Evolutionary conservation across 2,888 invertebrate genomes (phyloP).

Genomic region (Phytoseiulus persimilis): DNA sequence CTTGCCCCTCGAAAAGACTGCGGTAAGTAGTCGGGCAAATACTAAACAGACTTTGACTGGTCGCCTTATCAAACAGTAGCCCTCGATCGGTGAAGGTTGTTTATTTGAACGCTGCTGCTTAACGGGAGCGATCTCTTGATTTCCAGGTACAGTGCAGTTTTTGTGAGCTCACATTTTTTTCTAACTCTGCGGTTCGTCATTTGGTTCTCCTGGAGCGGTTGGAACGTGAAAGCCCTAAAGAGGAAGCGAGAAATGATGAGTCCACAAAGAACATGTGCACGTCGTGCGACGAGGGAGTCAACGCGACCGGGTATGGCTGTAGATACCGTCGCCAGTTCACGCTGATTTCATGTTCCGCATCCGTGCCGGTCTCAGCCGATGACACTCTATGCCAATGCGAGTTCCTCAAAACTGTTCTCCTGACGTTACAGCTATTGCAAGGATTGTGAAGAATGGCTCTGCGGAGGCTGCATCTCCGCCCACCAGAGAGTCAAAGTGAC

Average conservation of each 20-base stretch:
- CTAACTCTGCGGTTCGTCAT: slow-evolving; percentile 70
- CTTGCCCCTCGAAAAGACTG: slow-evolving; percentile 57
- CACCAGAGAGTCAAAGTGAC: slow-evolving; percentile 85
- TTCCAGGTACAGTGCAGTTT: slow-evolving; percentile 57
- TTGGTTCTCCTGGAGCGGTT: slow-evolving; percentile 55
- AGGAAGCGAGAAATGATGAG: slow-evolving; percentile 57
- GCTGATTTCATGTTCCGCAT: too few relatives aligned
- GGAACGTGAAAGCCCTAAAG: slow-evolving; percentile 51
- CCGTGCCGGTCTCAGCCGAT: too few relatives aligned
- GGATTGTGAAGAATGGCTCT: slow-evolving; percentile 82
- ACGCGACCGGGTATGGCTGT: slow-evolving; percentile 59
- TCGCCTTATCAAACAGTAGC: too few relatives aligned
- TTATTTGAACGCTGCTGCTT: slow-evolving; percentile 45
- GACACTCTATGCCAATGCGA: too few relatives aligned
- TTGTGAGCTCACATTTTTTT: slow-evolving; percentile 65
- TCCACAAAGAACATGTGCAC: slow-evolving; percentile 58
- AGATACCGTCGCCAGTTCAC: too few relatives aligned
- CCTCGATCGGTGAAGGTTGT: slow-evolving; percentile 42
- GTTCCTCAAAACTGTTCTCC: too few relatives aligned
- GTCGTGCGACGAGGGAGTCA: slow-evolving; percentile 73
- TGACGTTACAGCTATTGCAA: slow-evolving; percentile 60
- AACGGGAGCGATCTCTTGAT: slow-evolving; percentile 40
- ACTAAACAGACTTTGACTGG: slow-evolving; percentile 41
- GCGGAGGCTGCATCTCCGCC: slow-evolving; percentile 74
- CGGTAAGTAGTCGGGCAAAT: not conserved